Percentiles rank a stretch among this genome's conserved stretches.
Evolutionary conservation across 1,140 invertebrate species (phyloP).

Genomic region (Macrocentrus cingulum): DNA sequence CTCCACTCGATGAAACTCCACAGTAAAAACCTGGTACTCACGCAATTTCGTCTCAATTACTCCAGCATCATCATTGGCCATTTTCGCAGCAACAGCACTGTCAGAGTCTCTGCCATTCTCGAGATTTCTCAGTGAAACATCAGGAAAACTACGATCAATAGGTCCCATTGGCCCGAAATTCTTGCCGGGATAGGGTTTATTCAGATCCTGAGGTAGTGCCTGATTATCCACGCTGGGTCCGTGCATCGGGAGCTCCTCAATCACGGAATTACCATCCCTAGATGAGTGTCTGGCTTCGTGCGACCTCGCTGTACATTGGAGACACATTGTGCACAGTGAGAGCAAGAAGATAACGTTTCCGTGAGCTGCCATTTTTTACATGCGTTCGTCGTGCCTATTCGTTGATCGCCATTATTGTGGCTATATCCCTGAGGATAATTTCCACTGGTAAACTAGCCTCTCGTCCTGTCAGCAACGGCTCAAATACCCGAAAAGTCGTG

Average conservation of each 20-base stretch:
- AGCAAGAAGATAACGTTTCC: constrained; percentile 25
- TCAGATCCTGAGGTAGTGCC: constrained; percentile 35
- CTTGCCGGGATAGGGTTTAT: constrained; percentile 44
- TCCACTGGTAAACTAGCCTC: too few relatives aligned
- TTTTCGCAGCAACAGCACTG: constrained; percentile 34
- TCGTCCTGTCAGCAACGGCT: neutral
- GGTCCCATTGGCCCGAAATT: constrained; percentile 53
- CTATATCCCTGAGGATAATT: too few relatives aligned
- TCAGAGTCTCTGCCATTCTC: constrained; percentile 30
- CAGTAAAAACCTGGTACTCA: constrained; percentile 73
- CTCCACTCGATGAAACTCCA: constrained; percentile 86
- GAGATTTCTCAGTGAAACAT: constrained; percentile 41
- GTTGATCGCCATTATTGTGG: constrained; percentile 21
- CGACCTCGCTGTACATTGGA: constrained; percentile 15
- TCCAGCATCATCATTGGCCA: neutral
- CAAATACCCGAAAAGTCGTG: constrained; percentile 9
- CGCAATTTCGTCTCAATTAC: constrained; percentile 37
- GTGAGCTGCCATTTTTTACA: constrained; percentile 20
- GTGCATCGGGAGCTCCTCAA: constrained; percentile 31
- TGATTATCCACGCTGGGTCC: constrained; percentile 38
- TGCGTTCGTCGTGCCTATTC: constrained; percentile 1
- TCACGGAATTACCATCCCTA: constrained; percentile 5
- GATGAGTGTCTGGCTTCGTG: constrained; percentile 25
- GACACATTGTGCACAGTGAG: constrained; percentile 13
- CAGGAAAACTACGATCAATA: constrained; percentile 32